Evolutionary conservation across 2,888 invertebrate genomes (phyloP).

Genomic region (Physocephala rufipes): DNA sequence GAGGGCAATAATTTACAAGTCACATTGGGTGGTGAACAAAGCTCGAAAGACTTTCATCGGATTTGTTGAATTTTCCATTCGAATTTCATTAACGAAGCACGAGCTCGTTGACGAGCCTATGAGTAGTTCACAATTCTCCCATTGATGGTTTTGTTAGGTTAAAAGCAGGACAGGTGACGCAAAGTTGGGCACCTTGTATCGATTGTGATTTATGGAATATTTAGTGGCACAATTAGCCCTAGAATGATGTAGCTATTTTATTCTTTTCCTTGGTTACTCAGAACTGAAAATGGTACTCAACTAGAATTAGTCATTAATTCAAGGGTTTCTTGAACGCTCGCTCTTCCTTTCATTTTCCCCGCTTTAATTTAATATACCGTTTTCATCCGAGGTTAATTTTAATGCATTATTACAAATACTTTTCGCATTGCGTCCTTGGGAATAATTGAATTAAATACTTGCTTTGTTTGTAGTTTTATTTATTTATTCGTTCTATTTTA

Average conservation of each 20-base stretch:
- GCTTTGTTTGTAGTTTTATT: neutral
- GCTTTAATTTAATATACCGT: no score
- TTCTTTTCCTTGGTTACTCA: no score
- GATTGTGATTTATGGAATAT: no score
- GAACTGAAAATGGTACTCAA: no score
- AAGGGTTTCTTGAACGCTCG: no score
- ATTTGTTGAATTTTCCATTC: constrained; percentile 28
- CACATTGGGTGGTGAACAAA: neutral
- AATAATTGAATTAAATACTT: neutral
- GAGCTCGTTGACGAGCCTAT: constrained; percentile 27
- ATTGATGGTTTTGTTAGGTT: neutral
- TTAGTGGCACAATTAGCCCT: no score
- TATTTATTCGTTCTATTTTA: neutral
- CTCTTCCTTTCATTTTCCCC: no score
- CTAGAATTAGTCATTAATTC: no score
- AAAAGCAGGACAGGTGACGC: neutral
- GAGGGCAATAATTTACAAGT: no score
- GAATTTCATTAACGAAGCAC: constrained; percentile 28
- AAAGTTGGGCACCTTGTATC: neutral
- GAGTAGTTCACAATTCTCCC: neutral
- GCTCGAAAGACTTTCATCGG: neutral
- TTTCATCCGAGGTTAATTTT: neutral
- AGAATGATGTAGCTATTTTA: no score
- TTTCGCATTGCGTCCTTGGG: neutral
- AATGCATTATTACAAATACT: neutral